Evolutionary conservation across 2,113 vertebrate species (phyloP).

Genomic region (Percopsis transmontana): DNA sequence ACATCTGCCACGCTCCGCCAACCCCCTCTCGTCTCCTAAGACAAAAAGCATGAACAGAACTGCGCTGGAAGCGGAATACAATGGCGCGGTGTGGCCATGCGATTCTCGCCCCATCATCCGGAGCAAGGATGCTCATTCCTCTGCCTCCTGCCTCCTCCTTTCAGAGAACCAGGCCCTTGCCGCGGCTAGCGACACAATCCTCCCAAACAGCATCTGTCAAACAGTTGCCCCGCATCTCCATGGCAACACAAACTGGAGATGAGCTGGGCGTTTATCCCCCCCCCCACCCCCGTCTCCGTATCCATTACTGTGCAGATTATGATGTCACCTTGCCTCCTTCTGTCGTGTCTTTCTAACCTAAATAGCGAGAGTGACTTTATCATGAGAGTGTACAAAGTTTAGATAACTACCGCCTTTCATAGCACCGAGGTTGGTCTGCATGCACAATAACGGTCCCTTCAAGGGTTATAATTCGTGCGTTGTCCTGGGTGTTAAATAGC

Average conservation of each 20-base stretch:
- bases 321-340: conserved; percentile 18
- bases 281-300: background rate
- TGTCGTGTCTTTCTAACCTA: conserved; percentile 4
- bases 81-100: no score
- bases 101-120: background rate
- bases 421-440: conserved; percentile 16
- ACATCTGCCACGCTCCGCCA: no score
- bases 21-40: no score
- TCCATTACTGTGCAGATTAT: conserved; percentile 20
- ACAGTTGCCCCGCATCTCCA: conserved; percentile 46
- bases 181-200: conserved; percentile 11
- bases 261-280: conserved; percentile 14
- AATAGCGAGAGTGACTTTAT: conserved; percentile 7
- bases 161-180: conserved; percentile 9
- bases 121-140: conserved; percentile 19
- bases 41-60: no score
- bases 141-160: conserved; percentile 25
- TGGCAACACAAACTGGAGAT: conserved; percentile 49
- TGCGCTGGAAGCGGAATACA: no score
- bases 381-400: conserved; percentile 11
- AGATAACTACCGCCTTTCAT: conserved; percentile 32
- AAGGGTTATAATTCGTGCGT: conserved; percentile 36
- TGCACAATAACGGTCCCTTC: conserved; percentile 36
- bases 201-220: conserved; percentile 66
- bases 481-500: conserved; percentile 48